phyloP scores from a whole-genome alignment of 2,113 vertebrate species.

The Xenopus borealis region DNA sequence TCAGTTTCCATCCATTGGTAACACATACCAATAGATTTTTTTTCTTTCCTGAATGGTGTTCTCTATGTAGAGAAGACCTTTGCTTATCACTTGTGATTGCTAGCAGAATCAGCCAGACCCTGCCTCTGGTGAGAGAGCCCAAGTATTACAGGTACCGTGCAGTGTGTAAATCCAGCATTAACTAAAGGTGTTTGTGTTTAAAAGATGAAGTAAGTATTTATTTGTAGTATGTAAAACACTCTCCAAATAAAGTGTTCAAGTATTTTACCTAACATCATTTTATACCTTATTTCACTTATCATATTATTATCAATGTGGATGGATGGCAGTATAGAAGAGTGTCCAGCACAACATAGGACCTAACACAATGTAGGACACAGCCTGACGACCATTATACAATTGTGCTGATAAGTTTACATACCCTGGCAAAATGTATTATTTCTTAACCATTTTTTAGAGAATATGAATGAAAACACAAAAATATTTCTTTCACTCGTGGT shows the following conservation, averaged over 20 bases:
- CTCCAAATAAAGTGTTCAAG: constrained; percentile 37
- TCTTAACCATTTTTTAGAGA: too few relatives aligned
- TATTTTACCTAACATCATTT: constrained; percentile 34
- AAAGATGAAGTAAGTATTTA: constrained; percentile 3
- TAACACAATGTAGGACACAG: neutral
- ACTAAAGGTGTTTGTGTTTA: constrained; percentile 2
- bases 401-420: too few relatives aligned
- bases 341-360: neutral
- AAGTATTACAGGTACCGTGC: constrained; percentile 8
- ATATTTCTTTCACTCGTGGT: too few relatives aligned
- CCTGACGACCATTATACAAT: too few relatives aligned
- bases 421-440: too few relatives aligned
- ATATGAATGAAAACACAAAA: too few relatives aligned
- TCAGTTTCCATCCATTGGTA: constrained; percentile 3
- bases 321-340: neutral
- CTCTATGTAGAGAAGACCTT: neutral
- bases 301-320: neutral
- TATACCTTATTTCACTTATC: neutral
- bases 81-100: neutral
- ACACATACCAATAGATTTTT: neutral
- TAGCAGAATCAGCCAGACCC: neutral
- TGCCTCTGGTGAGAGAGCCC: neutral
- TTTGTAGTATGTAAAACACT: constrained; percentile 30
- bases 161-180: constrained; percentile 9
- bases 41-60: neutral